phyloP scores from a whole-genome alignment of 2,797 vertebrate species.

The Acipenser oxyrinchus region DNA sequence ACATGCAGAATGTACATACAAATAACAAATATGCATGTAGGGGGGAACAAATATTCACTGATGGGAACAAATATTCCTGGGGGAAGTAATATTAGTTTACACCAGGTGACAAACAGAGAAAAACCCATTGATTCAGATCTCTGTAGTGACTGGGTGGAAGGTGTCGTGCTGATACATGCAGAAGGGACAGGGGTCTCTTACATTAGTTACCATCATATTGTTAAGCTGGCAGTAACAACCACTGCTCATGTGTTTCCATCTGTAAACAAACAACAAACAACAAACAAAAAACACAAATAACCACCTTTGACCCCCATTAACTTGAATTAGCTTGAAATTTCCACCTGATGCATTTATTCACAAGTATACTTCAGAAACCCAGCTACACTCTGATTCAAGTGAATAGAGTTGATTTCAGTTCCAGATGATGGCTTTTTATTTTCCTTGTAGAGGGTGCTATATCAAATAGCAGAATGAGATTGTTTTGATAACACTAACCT shows the following conservation, averaged over 20 bases:
- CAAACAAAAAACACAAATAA: constrained; percentile 32
- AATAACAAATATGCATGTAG: no score
- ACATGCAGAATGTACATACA: no score
- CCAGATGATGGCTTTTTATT: constrained; percentile 40
- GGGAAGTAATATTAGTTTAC: no score
- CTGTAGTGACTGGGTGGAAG: no score
- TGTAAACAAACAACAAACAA: constrained; percentile 61
- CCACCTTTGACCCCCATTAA: constrained; percentile 45
- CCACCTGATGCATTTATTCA: constrained; percentile 54
- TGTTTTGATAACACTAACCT: constrained; percentile 81
- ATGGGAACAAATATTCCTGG: no score
- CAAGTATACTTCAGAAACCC: constrained; percentile 28
- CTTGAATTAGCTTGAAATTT: constrained; percentile 35
- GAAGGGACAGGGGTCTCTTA: no score
- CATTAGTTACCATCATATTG: no score
- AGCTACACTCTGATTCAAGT: constrained; percentile 63
- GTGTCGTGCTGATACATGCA: no score
- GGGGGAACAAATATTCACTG: no score
- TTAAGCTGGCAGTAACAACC: no score
- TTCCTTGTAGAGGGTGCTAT: constrained; percentile 70
- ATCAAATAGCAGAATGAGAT: constrained; percentile 72
- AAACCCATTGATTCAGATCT: no score
- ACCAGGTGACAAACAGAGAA: no score
- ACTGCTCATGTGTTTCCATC: constrained; percentile 52
- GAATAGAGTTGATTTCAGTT: constrained; percentile 55